Evolutionary conservation across 2,797 vertebrate genomes (phyloP).

Genomic region (Xiphophorus birchmanni): DNA sequence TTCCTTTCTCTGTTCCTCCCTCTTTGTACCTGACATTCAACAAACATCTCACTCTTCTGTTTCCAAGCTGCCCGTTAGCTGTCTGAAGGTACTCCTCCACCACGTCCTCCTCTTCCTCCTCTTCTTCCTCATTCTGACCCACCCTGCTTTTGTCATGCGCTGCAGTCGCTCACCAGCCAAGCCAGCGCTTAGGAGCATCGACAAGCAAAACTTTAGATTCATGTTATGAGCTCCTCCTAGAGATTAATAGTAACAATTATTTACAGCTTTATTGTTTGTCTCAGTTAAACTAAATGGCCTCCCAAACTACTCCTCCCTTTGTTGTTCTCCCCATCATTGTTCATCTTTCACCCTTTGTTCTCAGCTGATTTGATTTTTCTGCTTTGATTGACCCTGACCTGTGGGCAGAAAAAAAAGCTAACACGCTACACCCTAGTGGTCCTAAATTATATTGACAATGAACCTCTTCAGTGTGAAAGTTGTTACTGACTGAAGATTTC

Average conservation of each 20-base stretch:
- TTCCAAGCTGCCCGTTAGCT: slow-evolving; percentile 99
- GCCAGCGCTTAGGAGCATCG: not conserved
- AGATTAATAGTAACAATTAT: not conserved
- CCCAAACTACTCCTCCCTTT: not conserved
- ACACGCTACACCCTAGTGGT: not conserved
- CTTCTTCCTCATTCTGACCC: slow-evolving; percentile 57
- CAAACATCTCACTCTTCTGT: slow-evolving; percentile 99
- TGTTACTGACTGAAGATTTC: not conserved
- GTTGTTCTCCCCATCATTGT: not conserved
- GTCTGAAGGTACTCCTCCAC: slow-evolving; percentile 94
- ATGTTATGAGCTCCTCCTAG: not conserved
- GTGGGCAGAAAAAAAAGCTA: not conserved
- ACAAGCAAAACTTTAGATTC: not conserved
- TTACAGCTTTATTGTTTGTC: not conserved
- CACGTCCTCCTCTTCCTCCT: slow-evolving; percentile 50
- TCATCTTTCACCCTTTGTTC: slow-evolving; percentile 4
- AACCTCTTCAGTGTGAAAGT: not conserved
- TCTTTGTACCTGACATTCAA: slow-evolving; percentile 88
- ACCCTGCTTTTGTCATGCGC: slow-evolving; percentile 41
- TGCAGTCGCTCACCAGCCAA: slow-evolving; percentile 55
- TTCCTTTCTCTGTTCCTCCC: slow-evolving; percentile 54
- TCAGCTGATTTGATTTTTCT: not conserved
- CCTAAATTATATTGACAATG: not conserved
- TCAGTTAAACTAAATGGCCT: not conserved
- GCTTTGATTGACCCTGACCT: not conserved